Conservation (phyloP, 1,140 invertebrate genomes). For the Limonius californicus region DNA sequence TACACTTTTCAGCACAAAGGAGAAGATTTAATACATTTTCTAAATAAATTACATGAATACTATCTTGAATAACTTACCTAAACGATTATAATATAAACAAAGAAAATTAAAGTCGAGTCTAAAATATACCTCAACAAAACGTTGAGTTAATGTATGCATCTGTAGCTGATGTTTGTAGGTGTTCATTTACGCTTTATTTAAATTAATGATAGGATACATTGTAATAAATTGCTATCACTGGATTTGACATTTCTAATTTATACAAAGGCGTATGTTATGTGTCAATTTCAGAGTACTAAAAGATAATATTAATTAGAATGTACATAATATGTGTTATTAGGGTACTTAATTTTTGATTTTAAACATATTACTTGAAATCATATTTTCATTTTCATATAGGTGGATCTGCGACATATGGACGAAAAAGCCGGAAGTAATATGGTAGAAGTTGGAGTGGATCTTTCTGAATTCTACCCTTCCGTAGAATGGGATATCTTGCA, state of each 20-base stretch:
- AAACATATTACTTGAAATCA: not conserved
- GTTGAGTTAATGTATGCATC: not conserved
- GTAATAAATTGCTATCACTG: too few species aligned
- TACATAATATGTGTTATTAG: not conserved
- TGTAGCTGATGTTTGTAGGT: too few species aligned
- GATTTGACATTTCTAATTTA: too few species aligned
- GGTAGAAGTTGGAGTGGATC: constrained; percentile 90
- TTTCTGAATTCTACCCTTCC: constrained; percentile 94
- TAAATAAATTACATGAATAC: too few species aligned
- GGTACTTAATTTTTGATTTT: too few species aligned
- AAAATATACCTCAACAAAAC: constrained; percentile 6
- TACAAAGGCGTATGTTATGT: not conserved
- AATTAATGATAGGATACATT: too few species aligned
- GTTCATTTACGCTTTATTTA: too few species aligned
- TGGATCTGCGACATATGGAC: constrained; percentile 87
- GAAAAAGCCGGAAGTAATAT: constrained; percentile 80
- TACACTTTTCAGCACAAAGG: not conserved
- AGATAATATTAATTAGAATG: not conserved
- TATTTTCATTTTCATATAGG: constrained; percentile 53
- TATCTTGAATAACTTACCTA: not conserved
- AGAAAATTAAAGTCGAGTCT: not conserved
- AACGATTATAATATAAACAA: not conserved
- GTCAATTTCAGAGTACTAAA: not conserved
- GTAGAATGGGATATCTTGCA: constrained; percentile 99
- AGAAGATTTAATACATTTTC: too few species aligned